Evolutionary conservation across 1,140 invertebrate species (phyloP).

Genomic region (Neelides sp.): DNA sequence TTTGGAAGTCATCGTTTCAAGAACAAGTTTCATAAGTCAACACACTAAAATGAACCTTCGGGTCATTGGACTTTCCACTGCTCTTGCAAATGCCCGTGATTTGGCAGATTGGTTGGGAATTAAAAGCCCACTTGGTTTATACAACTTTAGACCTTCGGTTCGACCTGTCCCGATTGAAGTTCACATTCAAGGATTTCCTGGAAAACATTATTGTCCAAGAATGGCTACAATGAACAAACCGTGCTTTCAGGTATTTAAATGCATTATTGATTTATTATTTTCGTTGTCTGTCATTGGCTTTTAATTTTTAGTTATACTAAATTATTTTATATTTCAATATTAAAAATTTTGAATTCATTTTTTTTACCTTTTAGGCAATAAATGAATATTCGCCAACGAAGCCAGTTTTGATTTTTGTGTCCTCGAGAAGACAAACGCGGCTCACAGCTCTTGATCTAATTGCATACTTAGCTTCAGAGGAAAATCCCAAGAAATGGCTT

Average conservation of each 20-base stretch:
- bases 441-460: constrained; percentile 94
- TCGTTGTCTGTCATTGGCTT: not conserved
- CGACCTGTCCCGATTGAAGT: constrained; percentile 94
- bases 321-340: constrained; percentile 7
- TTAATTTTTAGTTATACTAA: constrained; percentile 1
- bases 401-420: constrained; percentile 90
- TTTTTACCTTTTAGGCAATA: constrained; percentile 50
- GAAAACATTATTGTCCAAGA: constrained; percentile 95
- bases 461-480: constrained; percentile 77
- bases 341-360: not conserved
- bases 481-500: constrained; percentile 89
- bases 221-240: constrained; percentile 99
- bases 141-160: constrained; percentile 95
- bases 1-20: constrained; percentile 53
- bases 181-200: constrained; percentile 82
- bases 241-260: constrained; percentile 61
- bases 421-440: constrained; percentile 91
- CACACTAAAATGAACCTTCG: constrained; percentile 66
- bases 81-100: constrained; percentile 92
- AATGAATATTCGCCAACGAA: constrained; percentile 78
- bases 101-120: constrained; percentile 94
- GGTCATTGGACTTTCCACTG: constrained; percentile 91
- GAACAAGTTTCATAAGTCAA: constrained; percentile 79
- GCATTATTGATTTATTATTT: too few species aligned
- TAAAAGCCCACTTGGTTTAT: constrained; percentile 61